Base-by-base conservation (phyloP, 2,888 invertebrate genomes). In the Eilema depressum region DNA sequence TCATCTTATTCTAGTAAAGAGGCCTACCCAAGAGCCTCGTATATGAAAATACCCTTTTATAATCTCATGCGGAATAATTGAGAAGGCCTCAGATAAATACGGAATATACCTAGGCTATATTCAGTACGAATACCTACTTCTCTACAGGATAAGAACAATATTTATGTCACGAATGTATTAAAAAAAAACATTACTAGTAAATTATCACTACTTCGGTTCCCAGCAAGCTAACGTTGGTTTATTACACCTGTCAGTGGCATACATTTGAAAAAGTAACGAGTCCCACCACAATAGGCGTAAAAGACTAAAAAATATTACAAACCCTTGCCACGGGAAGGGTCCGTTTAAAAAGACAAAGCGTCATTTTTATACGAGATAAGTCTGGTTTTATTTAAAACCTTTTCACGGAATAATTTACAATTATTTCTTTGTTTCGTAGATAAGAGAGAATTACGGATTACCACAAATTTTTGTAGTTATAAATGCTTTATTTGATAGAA, bases 241-340 rank as follows among this genome's bases (percentile, higher is more conserved):
- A 83, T 83, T 79, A 81, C 69, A 78, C 83, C 85, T 86, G 87
- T 86, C 88, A 87, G 69, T 66, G 73, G 74, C 85, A 81, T 84
- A 82, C 79, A 80, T 85, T 79, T 79, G 76, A 88, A 85, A 88
- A 85, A 81, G 80, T 83, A 83, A 77, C 81, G 70, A 81, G 66
- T 70, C 74, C 69, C 66, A 71, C 79, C 76, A 86, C 86, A 86
- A 86, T 83, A 77, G 83, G 81, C 76, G 79, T 57, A 69, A 71
- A 67, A 70, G 72, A 71, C 73, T 65, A 77, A 78, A 86, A 88
- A 84, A 86, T 82, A 85, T 81, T n/a, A 83, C 81, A 84, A 86
- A 84, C 78, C 75, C 80, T 78, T 83, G 84, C 85, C 81, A 82
- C 78, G 82, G 81, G 80, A 69, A 70, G 47, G 76, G 77, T 71